phyloP scores from a whole-genome alignment of 2,113 vertebrate species.

The Damaliscus lunatus region DNA sequence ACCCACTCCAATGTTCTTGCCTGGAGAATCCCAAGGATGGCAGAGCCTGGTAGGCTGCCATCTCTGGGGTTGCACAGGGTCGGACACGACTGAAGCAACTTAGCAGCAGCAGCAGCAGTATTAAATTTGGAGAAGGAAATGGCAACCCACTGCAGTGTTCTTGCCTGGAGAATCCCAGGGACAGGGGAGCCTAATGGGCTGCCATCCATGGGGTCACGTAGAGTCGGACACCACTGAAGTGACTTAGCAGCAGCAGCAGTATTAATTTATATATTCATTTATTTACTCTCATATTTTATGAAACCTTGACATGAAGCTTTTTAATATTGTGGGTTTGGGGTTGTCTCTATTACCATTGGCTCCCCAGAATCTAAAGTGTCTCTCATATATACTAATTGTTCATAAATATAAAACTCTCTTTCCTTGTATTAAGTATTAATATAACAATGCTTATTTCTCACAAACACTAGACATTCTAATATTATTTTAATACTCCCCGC shows the following conservation, averaged over 20 bases:
- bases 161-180: too few relatives aligned
- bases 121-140: background rate
- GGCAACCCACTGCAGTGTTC: too few relatives aligned
- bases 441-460: background rate
- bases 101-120: background rate
- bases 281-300: background rate
- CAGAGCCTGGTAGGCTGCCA: too few relatives aligned
- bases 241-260: background rate
- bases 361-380: background rate
- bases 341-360: background rate
- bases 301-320: background rate
- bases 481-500: background rate
- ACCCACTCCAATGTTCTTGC: too few relatives aligned
- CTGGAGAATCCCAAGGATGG: too few relatives aligned
- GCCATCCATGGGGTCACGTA: too few relatives aligned
- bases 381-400: background rate
- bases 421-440: background rate
- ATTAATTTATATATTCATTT: background rate
- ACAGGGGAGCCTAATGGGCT: too few relatives aligned
- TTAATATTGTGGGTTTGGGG: background rate
- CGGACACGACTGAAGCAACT: rapidly evolving
- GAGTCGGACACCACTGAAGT: too few relatives aligned
- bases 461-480: background rate
- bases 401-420: background rate
- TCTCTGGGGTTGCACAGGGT: too few relatives aligned